Base-by-base conservation (phyloP, 2,113 vertebrate genomes). In the Kryptolebias marmoratus region DNA sequence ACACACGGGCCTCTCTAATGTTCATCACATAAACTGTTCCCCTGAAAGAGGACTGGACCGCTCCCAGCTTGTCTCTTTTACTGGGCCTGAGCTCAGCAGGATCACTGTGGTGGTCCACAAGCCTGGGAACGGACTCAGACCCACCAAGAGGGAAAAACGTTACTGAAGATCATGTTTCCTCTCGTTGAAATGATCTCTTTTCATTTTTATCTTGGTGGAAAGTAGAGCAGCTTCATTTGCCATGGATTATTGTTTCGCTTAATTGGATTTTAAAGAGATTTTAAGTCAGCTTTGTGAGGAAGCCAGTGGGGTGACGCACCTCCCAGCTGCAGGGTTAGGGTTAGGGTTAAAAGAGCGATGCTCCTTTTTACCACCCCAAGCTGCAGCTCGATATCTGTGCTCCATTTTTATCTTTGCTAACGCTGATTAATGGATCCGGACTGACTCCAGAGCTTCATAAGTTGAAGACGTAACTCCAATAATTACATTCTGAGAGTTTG, bases 261-360 rank as follows among this genome's bases (percentile, higher is more conserved):
- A 89, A 92, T 90, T 91, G 79, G 75, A 67, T 90, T 91, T 92
- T 91, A 91, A 90, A 52, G 52, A 90, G 85, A 75, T 87, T 90
- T 89, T 82, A 86, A 83, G 66, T 77, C 31, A 53, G 80, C 77
- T 82, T 78, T 84, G 80, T 81, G 68, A 82, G 81, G 67, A 82
- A 83, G 76, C 78, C 42, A 18, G 47, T 63, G 22, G 50, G 58
- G 57, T 65, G 81, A 65, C 71, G 4, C 80, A 81, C 86, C 90
- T 86, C 90, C 90, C 88, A 91, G 82, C 73, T 54, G 14, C 58
- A 88, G 70, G 74, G 83, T 88, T 65, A 67, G 82, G 83, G 88
- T 88, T 88, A 90, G 88, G 74, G 65, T 52, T 64, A 48, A 64
- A 67, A 56, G 64, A 31, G 54, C 63, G 61, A 50, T 58, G 16